Conservation (phyloP, 2,113 vertebrate genomes). For the rat (Rattus norvegicus) region DNA sequence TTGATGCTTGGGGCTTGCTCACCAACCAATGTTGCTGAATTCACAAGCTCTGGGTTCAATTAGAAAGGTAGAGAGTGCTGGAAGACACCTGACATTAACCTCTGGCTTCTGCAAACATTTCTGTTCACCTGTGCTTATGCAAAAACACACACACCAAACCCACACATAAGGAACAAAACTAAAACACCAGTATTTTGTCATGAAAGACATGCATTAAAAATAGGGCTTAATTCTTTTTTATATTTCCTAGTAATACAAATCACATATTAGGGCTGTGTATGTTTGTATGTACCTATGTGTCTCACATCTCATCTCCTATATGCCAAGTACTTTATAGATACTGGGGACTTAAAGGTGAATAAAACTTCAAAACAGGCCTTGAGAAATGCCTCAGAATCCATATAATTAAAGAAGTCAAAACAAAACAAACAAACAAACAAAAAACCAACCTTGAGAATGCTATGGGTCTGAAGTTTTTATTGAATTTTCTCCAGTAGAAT, state of each 20-base stretch:
- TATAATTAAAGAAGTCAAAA: neutral
- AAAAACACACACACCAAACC: neutral
- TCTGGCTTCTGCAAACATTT: neutral
- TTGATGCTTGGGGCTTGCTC: neutral
- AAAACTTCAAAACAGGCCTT: neutral
- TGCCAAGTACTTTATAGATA: slow-evolving; percentile 30
- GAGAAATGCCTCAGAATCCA: neutral
- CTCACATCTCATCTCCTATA: neutral
- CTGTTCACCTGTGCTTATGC: too few species aligned
- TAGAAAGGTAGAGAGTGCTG: neutral
- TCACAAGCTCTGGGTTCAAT: neutral
- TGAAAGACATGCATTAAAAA: neutral
- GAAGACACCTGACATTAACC: neutral
- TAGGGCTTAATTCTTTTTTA: neutral
- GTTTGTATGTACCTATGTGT: neutral
- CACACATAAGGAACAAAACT: neutral
- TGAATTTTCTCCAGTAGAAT: slow-evolving; percentile 34
- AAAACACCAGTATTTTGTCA: slow-evolving; percentile 1
- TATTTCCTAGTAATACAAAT: neutral
- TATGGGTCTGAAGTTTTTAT: neutral
- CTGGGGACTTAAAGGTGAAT: neutral
- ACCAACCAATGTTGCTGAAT: neutral
- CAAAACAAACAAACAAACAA: neutral
- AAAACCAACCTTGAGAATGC: neutral
- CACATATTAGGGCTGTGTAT: neutral